Evolutionary conservation across 2,888 invertebrate species (phyloP).

Genomic region (Drosophila setosimentum): DNA sequence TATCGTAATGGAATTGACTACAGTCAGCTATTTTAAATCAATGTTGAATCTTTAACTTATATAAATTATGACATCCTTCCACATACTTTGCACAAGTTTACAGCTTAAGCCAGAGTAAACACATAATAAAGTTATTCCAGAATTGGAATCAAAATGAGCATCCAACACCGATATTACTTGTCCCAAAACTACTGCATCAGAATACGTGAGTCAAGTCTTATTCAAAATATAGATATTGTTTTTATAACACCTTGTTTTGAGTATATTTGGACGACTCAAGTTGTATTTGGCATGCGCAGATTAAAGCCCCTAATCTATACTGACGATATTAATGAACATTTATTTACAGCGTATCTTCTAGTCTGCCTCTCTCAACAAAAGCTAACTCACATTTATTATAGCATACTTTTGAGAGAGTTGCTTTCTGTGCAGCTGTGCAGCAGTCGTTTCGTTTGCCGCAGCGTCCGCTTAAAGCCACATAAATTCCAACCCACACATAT

Average conservation of each 20-base stretch:
- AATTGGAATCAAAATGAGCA: no score
- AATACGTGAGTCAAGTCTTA: no score
- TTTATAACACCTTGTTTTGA: neutral
- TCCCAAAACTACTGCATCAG: no score
- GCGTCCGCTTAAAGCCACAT: conserved; percentile 67
- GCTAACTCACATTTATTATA: conserved; percentile 41
- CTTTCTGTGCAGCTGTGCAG: conserved; percentile 18
- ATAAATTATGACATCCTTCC: neutral
- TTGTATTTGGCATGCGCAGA: neutral
- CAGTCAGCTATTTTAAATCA: neutral
- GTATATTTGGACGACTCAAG: neutral
- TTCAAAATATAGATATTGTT: neutral
- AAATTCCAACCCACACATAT: conserved; percentile 38
- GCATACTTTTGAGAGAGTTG: conserved; percentile 74
- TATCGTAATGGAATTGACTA: neutral
- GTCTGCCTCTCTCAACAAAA: no score
- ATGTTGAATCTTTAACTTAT: neutral
- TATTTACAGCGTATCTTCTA: neutral
- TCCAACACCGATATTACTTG: no score
- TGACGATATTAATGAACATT: neutral
- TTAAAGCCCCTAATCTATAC: neutral
- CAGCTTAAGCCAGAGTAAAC: neutral
- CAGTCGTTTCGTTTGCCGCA: conserved; percentile 19
- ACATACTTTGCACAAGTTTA: neutral
- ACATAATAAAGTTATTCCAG: neutral